These are phyloP conservation scores for Tenthredo livida DNA, from an alignment of 2,888 invertebrate species.

Conservation along the genomic window DNA sequence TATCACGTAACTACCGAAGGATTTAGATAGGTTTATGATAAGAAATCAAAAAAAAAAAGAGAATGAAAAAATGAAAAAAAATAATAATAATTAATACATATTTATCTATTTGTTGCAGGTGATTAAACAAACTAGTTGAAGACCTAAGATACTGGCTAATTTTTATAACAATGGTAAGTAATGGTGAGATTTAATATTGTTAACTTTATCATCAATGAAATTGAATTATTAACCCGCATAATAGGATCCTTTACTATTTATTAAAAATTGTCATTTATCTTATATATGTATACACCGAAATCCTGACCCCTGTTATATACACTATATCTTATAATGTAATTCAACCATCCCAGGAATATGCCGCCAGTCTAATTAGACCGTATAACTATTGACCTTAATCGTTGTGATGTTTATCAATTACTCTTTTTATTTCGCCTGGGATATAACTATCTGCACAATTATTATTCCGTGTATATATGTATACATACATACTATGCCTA, in stretches of 20 bases:
- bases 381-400: slow-evolving; percentile 8
- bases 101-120: neutral
- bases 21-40: neutral
- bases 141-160: neutral
- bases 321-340: neutral
- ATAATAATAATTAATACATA: neutral
- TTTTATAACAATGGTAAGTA: neutral
- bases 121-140: neutral
- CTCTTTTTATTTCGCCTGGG: neutral
- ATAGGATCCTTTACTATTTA: neutral
- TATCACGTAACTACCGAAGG: neutral
- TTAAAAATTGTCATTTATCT: neutral
- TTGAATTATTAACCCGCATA: no score
- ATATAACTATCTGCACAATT: neutral
- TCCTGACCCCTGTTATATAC: neutral
- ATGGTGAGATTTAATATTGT: neutral
- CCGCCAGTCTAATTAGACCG: slow-evolving; percentile 25
- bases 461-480: neutral
- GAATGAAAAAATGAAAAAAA: no score
- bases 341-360: neutral
- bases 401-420: slow-evolving; percentile 14
- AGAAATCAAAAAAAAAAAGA: neutral
- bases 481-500: neutral
- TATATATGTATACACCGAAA: neutral
- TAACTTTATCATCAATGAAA: neutral